phyloP scores from a whole-genome alignment of 2,797 vertebrate species.

The Lacerta viridis region DNA sequence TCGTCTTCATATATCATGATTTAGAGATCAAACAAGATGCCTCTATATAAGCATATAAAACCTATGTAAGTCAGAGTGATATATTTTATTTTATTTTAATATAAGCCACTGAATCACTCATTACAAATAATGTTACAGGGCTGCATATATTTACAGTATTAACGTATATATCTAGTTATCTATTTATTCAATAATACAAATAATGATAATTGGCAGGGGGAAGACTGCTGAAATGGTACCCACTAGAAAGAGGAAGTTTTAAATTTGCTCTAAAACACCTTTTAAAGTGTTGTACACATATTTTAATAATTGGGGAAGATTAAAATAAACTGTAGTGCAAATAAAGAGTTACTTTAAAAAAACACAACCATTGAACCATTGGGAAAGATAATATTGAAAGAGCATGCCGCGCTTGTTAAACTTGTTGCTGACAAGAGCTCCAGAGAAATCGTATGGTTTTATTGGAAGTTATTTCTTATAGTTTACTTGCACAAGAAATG shows the following conservation, averaged over 20 bases:
- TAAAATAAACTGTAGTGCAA: background rate
- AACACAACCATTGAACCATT: background rate
- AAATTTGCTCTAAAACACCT: background rate
- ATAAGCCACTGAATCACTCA: background rate
- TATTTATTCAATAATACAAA: background rate
- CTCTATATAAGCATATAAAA: background rate
- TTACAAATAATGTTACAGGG: background rate
- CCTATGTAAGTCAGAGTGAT: no score
- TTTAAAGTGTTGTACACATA: background rate
- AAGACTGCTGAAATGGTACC: background rate
- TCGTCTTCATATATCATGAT: background rate
- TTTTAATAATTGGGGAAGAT: background rate
- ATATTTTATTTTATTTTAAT: background rate
- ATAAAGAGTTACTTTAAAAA: no score
- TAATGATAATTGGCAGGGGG: background rate
- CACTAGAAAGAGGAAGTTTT: background rate
- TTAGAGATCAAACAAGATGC: background rate
- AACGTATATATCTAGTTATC: no score
- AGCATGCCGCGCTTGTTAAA: background rate
- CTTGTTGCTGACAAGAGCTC: background rate
- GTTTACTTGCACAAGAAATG: background rate
- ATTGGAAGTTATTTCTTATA: background rate
- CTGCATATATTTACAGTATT: background rate
- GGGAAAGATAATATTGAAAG: background rate
- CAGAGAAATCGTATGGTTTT: background rate